Evolutionary conservation across 2,113 vertebrate species (phyloP).

Genomic region (Danio rerio): DNA sequence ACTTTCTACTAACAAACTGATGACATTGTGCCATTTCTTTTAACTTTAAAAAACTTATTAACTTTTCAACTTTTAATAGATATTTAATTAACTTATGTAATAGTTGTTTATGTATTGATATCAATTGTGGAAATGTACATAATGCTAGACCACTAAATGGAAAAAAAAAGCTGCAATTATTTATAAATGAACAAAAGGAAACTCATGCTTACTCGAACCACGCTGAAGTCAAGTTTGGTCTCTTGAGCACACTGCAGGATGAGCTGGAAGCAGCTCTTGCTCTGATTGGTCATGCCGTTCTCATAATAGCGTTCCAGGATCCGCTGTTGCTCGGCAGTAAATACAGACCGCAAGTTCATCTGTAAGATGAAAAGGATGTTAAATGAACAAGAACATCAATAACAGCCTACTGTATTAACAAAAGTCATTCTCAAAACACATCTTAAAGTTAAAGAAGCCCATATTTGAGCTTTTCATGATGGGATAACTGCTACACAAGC

Average conservation of each 20-base stretch:
- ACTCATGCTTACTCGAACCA: slow-evolving; percentile 87
- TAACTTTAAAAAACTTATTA: too few relatives aligned
- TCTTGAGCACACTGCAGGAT: slow-evolving; percentile 98
- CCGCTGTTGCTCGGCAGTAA: slow-evolving; percentile 95
- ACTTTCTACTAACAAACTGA: too few relatives aligned
- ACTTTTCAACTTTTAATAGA: too few relatives aligned
- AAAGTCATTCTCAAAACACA: background rate
- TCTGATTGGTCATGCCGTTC: slow-evolving; percentile 99
- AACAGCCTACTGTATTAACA: background rate
- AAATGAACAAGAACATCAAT: background rate
- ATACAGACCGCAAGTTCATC: slow-evolving; percentile 99
- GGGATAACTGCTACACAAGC: too few relatives aligned
- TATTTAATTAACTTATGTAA: too few relatives aligned
- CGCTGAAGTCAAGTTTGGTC: slow-evolving; percentile 98
- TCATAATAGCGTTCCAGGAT: slow-evolving; percentile 98
- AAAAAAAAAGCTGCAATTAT: too few relatives aligned
- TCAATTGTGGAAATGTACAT: too few relatives aligned
- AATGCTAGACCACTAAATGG: too few relatives aligned
- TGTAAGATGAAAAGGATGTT: slow-evolving; percentile 70
- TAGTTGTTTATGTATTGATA: too few relatives aligned
- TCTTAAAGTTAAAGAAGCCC: too few relatives aligned
- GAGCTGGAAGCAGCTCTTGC: slow-evolving; percentile 99
- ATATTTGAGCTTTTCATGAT: too few relatives aligned
- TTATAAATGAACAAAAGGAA: background rate
- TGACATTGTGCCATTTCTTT: too few relatives aligned